A percentile compares a stretch with the other conserved stretches of the same genome.
phyloP scores from a whole-genome alignment of 2,888 invertebrate genomes.

The Perizoma flavofasciatum region DNA sequence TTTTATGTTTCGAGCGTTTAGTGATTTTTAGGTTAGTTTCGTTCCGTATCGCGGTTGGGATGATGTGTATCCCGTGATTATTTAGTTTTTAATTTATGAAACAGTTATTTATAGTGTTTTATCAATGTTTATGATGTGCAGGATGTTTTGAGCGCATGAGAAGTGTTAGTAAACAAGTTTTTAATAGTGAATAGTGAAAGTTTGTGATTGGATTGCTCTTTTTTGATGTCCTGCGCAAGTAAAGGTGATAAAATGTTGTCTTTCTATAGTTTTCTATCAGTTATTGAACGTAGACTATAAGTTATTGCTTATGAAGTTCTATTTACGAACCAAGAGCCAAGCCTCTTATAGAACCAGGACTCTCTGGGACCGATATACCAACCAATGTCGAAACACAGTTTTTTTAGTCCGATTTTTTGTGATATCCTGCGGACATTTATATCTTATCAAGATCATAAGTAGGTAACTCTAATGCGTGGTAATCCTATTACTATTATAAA shows the following conservation, averaged over 20 bases:
- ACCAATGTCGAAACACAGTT: too few species aligned
- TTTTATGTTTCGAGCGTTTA: constrained; percentile 64
- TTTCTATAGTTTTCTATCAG: not conserved
- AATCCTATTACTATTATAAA: too few species aligned
- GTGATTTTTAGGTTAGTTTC: constrained; percentile 76
- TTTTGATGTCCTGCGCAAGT: constrained; percentile 28
- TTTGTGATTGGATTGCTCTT: constrained; percentile 26
- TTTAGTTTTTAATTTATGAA: constrained; percentile 32
- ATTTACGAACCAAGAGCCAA: too few species aligned
- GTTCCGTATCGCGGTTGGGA: constrained; percentile 57
- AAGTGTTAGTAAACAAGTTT: constrained; percentile 16
- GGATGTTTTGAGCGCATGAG: constrained; percentile 16
- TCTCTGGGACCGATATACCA: too few species aligned
- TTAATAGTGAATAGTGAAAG: constrained; percentile 1
- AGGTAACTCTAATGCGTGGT: too few species aligned
- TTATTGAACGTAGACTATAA: too few species aligned
- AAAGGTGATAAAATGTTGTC: constrained; percentile 12
- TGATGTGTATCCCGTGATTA: constrained; percentile 44
- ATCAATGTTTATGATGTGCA: constrained; percentile 23
- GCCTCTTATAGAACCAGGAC: too few species aligned
- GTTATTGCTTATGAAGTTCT: too few species aligned
- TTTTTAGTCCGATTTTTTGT: too few species aligned
- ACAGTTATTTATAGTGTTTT: constrained; percentile 23
- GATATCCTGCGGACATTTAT: too few species aligned
- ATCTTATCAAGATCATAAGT: too few species aligned